Evolutionary conservation across 2,797 vertebrate species (phyloP), one percentile per base, ranked within the genome.

Genomic region (Lateolabrax maculatus): DNA sequence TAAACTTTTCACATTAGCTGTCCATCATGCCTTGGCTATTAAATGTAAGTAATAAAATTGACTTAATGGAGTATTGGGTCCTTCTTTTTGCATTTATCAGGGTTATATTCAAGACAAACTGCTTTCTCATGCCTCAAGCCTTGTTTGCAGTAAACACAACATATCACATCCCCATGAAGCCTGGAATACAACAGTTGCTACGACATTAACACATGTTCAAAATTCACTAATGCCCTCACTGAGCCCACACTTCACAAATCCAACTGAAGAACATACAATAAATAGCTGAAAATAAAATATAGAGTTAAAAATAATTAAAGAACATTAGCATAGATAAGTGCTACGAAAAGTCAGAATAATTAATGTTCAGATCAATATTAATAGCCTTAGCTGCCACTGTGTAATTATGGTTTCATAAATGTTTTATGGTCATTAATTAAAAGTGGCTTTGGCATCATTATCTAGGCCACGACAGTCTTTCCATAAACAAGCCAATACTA

Each of bases 351-450:
- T 83, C 79, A 76, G 81, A 91, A 84, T 86, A 91, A 90, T 87
- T 88, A 84, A 86, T 80, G 66, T 64, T 87, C 44, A 72, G 77
- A 92, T 93, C 90, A 90, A 92, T 93, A 93, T 94, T 91, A 89
- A 92, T 91, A 80, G 82, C 79, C 79, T 84, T 78, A 83, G 84
- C 85, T 84, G 79, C 77, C 84, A 84, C 85, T 87, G 78, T 89
- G 87, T 90, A 91, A 93, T 93, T 90, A 90, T 81, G 75, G 81
- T 83, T 61, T 71, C 83, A 92, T 93, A 84, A 92, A 94, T 91
- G 90, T 93, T 94, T 94, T 80, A 94, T 92, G 84, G 85, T 87
- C 92, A 92, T 94, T 93, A 92, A 93, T 94, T 94, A 94, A 92
- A 92, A 90, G 90, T 83, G 87, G 85, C 85, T 90, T 90, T 92